A percentile compares a stretch with the other conserved stretches of the same genome.
These are phyloP conservation scores for Thecophora atra DNA, from an alignment of 2,888 invertebrate species.

Conservation along the genomic window DNA sequence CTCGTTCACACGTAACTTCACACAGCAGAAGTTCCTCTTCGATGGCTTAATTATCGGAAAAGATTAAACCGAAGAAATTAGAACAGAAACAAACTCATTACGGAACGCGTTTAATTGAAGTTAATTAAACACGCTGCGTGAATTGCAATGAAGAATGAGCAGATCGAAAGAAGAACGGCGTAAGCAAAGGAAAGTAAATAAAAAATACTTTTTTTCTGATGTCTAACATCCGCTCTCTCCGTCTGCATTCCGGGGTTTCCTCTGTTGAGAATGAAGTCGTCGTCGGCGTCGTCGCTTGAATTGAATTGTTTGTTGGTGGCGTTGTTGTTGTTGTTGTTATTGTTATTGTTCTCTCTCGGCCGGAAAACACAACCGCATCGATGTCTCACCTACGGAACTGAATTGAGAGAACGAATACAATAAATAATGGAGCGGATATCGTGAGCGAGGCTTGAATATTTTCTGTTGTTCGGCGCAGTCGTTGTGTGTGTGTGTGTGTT, in stretches of 20 bases:
- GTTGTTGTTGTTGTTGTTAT: neutral
- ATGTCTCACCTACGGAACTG: neutral
- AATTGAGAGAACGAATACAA: neutral
- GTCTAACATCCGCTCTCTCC: constrained; percentile 21
- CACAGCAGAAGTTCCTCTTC: no score
- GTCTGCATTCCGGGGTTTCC: constrained; percentile 11
- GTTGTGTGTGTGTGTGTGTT: constrained; percentile 41
- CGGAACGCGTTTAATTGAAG: neutral
- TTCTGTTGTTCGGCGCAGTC: constrained; percentile 57
- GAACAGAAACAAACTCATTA: neutral
- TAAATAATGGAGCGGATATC: constrained; percentile 20
- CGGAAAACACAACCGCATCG: neutral
- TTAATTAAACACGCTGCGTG: constrained; percentile 1
- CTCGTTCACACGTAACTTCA: no score
- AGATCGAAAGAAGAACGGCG: neutral
- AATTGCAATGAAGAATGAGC: constrained; percentile 1
- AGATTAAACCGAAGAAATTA: neutral
- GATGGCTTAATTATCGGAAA: neutral
- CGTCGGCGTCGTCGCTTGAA: neutral
- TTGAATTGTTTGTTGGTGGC: no score
- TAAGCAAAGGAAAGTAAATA: neutral
- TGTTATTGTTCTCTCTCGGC: neutral
- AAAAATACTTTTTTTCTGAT: neutral
- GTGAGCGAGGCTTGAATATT: constrained; percentile 22
- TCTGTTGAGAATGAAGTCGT: neutral